Evolutionary conservation across 2,888 invertebrate species (phyloP), one percentile per base, ranked within the genome.

Genomic region (Philereme transversata): DNA sequence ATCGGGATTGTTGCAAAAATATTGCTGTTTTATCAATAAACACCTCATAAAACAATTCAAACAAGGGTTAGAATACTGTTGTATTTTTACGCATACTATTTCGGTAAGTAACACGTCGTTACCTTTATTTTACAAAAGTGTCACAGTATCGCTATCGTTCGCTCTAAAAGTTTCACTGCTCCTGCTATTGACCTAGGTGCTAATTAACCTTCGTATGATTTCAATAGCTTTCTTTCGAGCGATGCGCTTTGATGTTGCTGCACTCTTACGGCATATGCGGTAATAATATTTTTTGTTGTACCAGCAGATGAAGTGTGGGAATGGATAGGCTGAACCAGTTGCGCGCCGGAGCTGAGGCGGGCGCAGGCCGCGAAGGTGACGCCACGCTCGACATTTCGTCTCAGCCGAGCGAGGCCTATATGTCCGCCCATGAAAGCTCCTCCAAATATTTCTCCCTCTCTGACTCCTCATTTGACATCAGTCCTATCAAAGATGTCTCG

Each of bases 281-380:
- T 64, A 72, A 71, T 73, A 56, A 69, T 71, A 62, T 73, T 76
- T 74, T 72, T 69, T 79, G 72, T 79, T 81, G 77, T 83, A 79
- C 76, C 78, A 82, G 82, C 88, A 88, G 86, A 90, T 92, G 90
- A 90, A 85, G 86, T 82, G 87, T 84, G 87, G 81, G 73, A 83
- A 92, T 92, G 92, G 92, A 91, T 90, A 90, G 90, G 78, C 71
- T 91, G 81, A 88, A 79, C 74, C 86, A 90, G 80, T 81, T 92
- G 82, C 83, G 87, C 69, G 84, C 82, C 61, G 62, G 58, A 56
- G 59, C 43, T 0, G 45, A 38, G 41, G 38, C 9, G 69, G 79
- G 83, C 63, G 51, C 46, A 41, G 48, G 48, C 69, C 79, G 83
- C 60, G 85, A 86, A 65, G 75, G 79, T 66, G 90, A 90, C 76